These are phyloP conservation scores for Cryptocephalus moraei DNA, from an alignment of 2,888 invertebrate species.

Conservation along the genomic window DNA sequence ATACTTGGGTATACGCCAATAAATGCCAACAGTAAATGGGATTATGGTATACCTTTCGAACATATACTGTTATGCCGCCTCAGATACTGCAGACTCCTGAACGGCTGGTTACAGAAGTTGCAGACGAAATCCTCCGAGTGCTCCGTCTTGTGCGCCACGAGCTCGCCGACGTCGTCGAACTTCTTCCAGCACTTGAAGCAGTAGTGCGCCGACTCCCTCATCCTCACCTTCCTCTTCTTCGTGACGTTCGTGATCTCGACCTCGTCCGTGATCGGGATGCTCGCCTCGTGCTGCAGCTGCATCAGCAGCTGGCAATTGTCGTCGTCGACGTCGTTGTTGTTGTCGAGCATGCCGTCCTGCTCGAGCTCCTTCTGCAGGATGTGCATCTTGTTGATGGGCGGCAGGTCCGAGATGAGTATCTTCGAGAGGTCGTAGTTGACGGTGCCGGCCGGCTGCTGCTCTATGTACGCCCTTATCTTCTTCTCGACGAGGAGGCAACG, in stretches of 20 bases:
- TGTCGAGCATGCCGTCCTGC: slow-evolving; percentile 2
- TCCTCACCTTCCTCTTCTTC: background rate
- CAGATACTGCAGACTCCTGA: slow-evolving; percentile 20
- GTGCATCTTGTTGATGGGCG: slow-evolving; percentile 9
- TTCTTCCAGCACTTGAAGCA: slow-evolving; percentile 11
- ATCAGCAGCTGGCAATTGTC: slow-evolving; percentile 7
- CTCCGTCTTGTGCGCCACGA: slow-evolving; percentile 15
- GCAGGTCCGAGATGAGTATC: slow-evolving; percentile 15
- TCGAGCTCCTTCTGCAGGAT: slow-evolving; percentile 7
- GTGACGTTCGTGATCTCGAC: slow-evolving; percentile 14
- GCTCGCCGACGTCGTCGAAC: slow-evolving; percentile 14
- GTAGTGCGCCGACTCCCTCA: background rate
- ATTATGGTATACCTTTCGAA: slow-evolving; percentile 18
- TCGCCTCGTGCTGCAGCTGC: slow-evolving; percentile 12
- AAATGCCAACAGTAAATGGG: background rate
- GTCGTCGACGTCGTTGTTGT: slow-evolving; percentile 1
- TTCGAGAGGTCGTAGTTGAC: slow-evolving; percentile 17
- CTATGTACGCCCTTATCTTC: slow-evolving; percentile 23
- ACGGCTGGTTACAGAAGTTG: slow-evolving; percentile 22
- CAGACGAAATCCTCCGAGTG: slow-evolving; percentile 21
- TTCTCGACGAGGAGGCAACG: slow-evolving; percentile 24
- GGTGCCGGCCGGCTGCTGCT: slow-evolving; percentile 14
- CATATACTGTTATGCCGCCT: slow-evolving; percentile 23
- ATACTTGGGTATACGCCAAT: too few species aligned
- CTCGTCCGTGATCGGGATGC: slow-evolving; percentile 8